Conservation (phyloP, 2,797 vertebrate species). For the Zalophus californianus region DNA sequence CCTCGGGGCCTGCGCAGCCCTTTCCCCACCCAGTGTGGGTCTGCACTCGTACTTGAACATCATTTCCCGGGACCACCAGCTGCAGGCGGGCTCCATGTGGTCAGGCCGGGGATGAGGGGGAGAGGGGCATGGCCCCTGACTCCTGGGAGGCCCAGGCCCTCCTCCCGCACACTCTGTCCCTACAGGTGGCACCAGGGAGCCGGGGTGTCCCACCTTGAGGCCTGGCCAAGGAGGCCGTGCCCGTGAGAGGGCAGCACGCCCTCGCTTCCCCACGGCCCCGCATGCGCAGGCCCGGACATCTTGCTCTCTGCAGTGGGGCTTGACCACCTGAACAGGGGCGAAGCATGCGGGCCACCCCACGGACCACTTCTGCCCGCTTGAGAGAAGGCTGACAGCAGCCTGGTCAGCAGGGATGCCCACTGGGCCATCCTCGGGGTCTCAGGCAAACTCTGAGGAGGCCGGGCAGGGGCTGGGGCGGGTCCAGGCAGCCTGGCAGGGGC, state of each 20-base stretch:
- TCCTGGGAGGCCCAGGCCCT: not conserved
- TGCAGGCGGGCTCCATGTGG: not conserved
- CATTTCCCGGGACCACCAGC: accelerated
- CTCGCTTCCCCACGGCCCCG: too few relatives aligned
- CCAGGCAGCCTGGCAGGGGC: not conserved
- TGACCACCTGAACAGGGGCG: not conserved
- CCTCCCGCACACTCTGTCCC: accelerated
- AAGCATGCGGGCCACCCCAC: not conserved
- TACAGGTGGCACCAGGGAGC: not conserved
- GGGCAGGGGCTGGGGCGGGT: too few relatives aligned
- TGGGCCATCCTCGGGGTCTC: not conserved
- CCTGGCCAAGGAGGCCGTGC: too few relatives aligned
- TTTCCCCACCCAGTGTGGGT: not conserved
- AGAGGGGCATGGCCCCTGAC: accelerated
- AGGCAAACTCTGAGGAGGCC: not conserved
- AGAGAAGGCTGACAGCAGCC: not conserved
- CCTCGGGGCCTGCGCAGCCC: not conserved
- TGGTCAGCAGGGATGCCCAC: not conserved
- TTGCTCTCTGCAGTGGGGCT: not conserved
- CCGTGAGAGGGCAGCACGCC: too few relatives aligned
- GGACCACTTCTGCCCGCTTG: accelerated
- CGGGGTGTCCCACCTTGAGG: not conserved
- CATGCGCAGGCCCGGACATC: too few relatives aligned
- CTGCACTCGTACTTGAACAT: not conserved
- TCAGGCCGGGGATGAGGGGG: not conserved